phyloP scores from a whole-genome alignment of 2,888 invertebrate species.

The Phytoseiulus persimilis region DNA sequence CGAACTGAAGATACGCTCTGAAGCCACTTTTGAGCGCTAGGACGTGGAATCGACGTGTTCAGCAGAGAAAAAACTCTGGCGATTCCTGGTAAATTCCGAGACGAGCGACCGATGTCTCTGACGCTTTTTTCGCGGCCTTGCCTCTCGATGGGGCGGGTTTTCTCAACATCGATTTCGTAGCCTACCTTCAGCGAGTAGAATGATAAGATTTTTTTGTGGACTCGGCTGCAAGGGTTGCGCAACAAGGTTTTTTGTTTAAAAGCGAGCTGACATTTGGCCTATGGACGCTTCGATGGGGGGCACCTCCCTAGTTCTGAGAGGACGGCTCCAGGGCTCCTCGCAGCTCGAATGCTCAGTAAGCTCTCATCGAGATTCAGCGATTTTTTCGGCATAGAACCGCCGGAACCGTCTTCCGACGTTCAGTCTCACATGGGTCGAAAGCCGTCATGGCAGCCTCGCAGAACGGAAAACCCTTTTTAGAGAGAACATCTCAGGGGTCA shows the following conservation, averaged over 20 bases:
- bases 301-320: neutral
- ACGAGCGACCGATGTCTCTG: neutral
- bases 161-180: neutral
- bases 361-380: too few relatives aligned
- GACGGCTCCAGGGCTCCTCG: neutral
- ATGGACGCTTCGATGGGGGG: neutral
- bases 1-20: too few relatives aligned
- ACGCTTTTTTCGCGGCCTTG: neutral
- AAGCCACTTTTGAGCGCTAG: too few relatives aligned
- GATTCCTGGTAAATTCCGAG: neutral
- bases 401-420: neutral
- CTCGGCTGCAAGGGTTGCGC: neutral
- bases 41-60: too few relatives aligned
- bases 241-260: neutral
- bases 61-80: too few relatives aligned
- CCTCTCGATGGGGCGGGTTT: neutral
- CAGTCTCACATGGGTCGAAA: too few relatives aligned
- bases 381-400: too few relatives aligned
- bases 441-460: neutral
- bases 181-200: neutral
- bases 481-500: conserved; percentile 5
- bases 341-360: too few relatives aligned
- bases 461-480: neutral
- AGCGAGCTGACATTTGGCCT: conserved; percentile 5
- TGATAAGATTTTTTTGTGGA: neutral